These are phyloP conservation scores for Serripes groenlandicus DNA, from an alignment of 2,888 invertebrate species.

Conservation along the genomic window DNA sequence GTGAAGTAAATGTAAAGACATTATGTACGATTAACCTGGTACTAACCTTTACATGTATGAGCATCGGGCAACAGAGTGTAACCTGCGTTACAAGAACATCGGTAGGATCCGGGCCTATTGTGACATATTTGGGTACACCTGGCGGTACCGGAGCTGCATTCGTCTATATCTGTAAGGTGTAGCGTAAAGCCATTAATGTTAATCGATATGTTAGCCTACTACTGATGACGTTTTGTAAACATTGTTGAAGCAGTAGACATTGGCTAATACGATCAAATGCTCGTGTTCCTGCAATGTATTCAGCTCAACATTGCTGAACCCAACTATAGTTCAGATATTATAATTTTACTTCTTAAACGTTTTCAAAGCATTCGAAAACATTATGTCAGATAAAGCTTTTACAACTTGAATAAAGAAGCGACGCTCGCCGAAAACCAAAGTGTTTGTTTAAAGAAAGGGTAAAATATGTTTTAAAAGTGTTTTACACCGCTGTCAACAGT, in stretches of 20 bases:
- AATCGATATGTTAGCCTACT: neutral
- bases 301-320: no score
- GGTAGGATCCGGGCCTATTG: conserved; percentile 35
- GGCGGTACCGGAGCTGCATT: conserved; percentile 13
- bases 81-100: conserved; percentile 26
- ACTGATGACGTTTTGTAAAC: neutral
- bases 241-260: neutral
- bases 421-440: no score
- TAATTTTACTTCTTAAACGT: no score
- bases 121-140: conserved; percentile 24
- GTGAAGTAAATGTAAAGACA: no score
- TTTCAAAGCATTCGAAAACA: no score
- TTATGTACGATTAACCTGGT: no score
- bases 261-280: neutral
- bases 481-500: no score
- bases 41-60: conserved; percentile 31
- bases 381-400: no score
- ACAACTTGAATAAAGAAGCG: no score
- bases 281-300: neutral
- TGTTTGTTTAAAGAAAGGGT: no score
- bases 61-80: conserved; percentile 20
- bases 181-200: neutral
- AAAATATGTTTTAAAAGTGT: no score
- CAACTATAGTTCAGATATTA: no score
- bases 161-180: conserved; percentile 32